Base-by-base conservation (phyloP, 2,888 invertebrate genomes). In the Argyra leucocephala region DNA sequence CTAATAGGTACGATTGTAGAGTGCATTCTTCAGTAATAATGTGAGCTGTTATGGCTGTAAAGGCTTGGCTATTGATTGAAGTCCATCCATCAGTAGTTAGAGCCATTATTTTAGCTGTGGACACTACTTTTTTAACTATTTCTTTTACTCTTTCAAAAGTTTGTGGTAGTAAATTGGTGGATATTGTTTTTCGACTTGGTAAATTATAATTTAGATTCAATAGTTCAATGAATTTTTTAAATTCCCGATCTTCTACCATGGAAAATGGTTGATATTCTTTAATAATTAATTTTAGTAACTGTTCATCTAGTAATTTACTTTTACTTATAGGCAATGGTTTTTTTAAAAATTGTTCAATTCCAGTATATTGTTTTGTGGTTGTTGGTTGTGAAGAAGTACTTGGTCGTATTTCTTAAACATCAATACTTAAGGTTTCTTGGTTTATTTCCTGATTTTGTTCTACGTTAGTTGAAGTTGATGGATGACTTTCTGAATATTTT, bases 41-140 rank as follows among this genome's bases (percentile, higher is more conserved):
- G 57, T 69, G 66, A 1, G 66, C 67, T n/a, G 69, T 69, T 10
- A 66, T 65, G 18, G 66, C 63, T 23, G 66, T 60, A 37, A 64
- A 67, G 18, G 62, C 64, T 12, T 57, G 24, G n/a, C 65, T 60
- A 1, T 59, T n/a, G 59, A 24, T 24, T 48, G 67, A 67, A 22
- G 67, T 67, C 67, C 66, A 68, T 24, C 59, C 64, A 62, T 67
- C 66, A 22, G 62, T 58, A 10, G 65, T 63, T 15, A 36, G 10
- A 3, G 60, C 10, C 23, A 37, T 61, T 58, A 22, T 22, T 58
- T 22, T 22, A 58, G 21, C 58, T 22, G 22, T 22, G 22, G 5
- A 10, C 1, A 58, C 22, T 12, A 10, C 22, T 3, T 12, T 10
- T 21, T 58, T 21, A 58, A 23, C 22, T 21, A 4, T 6, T 23